Percentiles rank a stretch among this genome's conserved stretches.
Evolutionary conservation across 2,113 vertebrate species (phyloP).

Genomic region (Nycticryphes semicollaris): DNA sequence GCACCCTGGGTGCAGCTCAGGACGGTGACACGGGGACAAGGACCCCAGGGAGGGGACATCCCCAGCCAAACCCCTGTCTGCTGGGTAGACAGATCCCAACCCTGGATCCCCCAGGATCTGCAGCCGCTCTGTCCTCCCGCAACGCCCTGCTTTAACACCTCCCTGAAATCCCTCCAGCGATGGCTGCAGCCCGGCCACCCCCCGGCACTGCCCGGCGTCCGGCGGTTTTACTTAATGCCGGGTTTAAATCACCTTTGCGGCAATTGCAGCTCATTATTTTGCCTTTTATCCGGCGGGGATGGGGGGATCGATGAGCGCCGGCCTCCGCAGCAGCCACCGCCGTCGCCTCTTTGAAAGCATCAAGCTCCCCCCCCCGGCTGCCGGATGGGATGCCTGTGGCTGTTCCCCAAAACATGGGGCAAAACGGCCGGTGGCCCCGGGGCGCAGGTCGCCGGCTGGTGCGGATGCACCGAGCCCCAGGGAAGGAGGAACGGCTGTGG

Average conservation of each 20-base stretch:
- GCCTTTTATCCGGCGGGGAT: background rate
- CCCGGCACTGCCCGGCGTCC: background rate
- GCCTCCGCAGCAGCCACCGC: background rate
- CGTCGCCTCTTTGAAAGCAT: background rate
- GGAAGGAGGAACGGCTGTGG: accelerated
- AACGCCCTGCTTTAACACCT: accelerated
- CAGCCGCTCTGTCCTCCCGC: background rate
- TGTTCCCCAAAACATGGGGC: accelerated
- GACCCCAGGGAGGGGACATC: background rate
- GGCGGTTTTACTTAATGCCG: background rate
- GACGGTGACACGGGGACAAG: accelerated
- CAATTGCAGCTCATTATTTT: background rate
- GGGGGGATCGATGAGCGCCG: background rate
- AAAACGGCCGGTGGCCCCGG: accelerated
- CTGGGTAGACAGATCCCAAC: no score
- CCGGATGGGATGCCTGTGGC: background rate
- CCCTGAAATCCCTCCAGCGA: background rate
- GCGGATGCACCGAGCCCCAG: accelerated
- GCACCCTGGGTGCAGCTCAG: background rate
- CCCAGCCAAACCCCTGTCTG: accelerated
- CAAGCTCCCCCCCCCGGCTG: background rate
- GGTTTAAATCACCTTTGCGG: background rate
- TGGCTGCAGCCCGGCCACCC: background rate
- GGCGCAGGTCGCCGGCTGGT: accelerated
- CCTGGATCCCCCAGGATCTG: accelerated